phyloP scores from a whole-genome alignment of 2,113 vertebrate species.

The Acrocephalus arundinaceus region DNA sequence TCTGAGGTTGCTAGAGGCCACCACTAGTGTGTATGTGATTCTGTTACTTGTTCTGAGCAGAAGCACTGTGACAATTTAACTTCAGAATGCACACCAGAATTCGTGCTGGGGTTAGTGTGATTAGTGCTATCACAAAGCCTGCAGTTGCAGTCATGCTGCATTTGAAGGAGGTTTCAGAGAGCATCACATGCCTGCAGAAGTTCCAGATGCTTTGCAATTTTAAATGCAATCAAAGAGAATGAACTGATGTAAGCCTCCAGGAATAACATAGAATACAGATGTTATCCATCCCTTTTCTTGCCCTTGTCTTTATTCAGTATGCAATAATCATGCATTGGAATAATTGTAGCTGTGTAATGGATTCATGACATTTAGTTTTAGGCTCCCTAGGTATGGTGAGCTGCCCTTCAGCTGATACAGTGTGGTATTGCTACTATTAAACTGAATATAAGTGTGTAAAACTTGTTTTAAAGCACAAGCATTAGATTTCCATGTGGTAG shows the following conservation, averaged over 20 bases:
- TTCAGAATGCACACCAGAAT: background rate
- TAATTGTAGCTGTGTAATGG: background rate
- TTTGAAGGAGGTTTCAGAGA: background rate
- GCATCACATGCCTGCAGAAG: background rate
- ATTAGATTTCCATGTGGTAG: background rate
- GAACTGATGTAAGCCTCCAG: background rate
- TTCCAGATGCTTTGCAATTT: background rate
- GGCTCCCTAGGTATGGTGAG: background rate
- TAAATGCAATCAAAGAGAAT: background rate
- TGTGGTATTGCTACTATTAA: background rate
- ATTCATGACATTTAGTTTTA: background rate
- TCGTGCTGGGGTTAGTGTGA: background rate
- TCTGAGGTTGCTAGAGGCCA: conserved; percentile 12
- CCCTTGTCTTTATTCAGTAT: background rate
- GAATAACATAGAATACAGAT: background rate
- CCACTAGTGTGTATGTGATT: background rate
- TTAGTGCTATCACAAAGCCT: background rate
- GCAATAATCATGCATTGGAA: background rate
- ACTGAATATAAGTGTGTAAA: background rate
- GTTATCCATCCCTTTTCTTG: background rate
- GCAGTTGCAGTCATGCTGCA: background rate
- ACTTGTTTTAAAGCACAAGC: background rate
- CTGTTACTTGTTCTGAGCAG: background rate
- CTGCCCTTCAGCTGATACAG: background rate
- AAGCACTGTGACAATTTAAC: background rate